Conservation (phyloP, 1,140 invertebrate genomes). For the Penaeus vannamei region DNA sequence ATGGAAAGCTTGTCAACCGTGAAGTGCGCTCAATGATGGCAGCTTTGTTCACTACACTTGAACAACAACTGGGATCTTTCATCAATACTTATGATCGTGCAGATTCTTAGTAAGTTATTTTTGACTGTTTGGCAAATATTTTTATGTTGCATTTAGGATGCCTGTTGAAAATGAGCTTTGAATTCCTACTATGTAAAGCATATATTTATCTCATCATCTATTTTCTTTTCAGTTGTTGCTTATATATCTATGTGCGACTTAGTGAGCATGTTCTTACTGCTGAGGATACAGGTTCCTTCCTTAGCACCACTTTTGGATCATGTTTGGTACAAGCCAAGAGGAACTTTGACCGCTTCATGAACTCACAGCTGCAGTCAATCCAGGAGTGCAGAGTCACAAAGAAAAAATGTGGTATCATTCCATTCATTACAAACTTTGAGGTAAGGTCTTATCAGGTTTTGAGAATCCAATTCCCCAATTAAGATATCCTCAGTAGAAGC, state of each 20-base stretch:
- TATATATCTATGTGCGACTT: slow-evolving; percentile 72
- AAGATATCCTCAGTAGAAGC: neutral
- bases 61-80: slow-evolving; percentile 88
- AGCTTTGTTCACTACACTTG: slow-evolving; percentile 87
- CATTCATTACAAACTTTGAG: slow-evolving; percentile 93
- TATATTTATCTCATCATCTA: no score
- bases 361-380: slow-evolving; percentile 86
- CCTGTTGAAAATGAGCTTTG: neutral
- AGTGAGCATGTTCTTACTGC: slow-evolving; percentile 92
- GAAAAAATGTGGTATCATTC: slow-evolving; percentile 92
- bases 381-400: slow-evolving; percentile 80
- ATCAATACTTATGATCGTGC: slow-evolving; percentile 88
- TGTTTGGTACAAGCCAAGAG: slow-evolving; percentile 94
- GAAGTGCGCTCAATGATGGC: slow-evolving; percentile 89
- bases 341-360: slow-evolving; percentile 94
- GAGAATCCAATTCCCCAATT: neutral
- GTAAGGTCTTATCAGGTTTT: slow-evolving; percentile 69
- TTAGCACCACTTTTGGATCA: slow-evolving; percentile 91
- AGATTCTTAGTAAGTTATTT: slow-evolving; percentile 84
- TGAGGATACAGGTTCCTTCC: slow-evolving; percentile 91
- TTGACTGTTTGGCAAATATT: neutral
- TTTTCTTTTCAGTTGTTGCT: slow-evolving; percentile 60
- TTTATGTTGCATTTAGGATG: neutral
- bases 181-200: no score
- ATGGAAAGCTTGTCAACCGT: slow-evolving; percentile 70